Percentiles rank a stretch among this genome's conserved stretches.
These are phyloP conservation scores for Ophiodon elongatus DNA, from an alignment of 2,113 vertebrate species.

Conservation along the genomic window DNA sequence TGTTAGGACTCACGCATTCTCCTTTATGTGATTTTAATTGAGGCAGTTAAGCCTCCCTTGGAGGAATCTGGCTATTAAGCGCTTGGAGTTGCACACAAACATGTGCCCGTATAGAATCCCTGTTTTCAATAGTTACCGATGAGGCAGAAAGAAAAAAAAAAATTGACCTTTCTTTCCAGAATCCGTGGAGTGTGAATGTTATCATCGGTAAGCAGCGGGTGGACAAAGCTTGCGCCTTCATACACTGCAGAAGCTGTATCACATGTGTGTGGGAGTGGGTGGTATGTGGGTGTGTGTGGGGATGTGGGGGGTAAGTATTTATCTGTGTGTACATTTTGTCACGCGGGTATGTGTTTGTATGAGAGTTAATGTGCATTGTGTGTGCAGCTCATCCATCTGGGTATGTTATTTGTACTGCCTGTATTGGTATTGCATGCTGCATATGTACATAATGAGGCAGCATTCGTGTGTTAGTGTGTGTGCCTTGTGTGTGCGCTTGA, in stretches of 20 bases:
- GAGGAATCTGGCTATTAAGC: conserved; percentile 64
- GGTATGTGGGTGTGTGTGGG: neutral
- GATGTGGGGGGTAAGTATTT: neutral
- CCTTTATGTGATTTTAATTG: conserved; percentile 79
- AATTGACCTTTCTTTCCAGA: conserved; percentile 58
- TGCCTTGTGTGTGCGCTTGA: neutral
- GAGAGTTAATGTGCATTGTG: conserved; percentile 2
- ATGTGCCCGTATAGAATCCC: conserved; percentile 44
- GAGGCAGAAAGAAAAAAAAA: conserved; percentile 12
- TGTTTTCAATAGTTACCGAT: conserved; percentile 48
- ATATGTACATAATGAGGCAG: conserved; percentile 1
- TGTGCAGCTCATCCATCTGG: conserved; percentile 21
- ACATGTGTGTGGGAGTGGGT: neutral
- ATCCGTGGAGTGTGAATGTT: conserved; percentile 70
- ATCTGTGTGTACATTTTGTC: conserved; percentile 23
- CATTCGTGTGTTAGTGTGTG: neutral
- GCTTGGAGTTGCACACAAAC: conserved; percentile 57
- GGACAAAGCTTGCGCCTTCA: conserved; percentile 44
- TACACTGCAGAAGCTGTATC: conserved; percentile 34
- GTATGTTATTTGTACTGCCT: conserved; percentile 15
- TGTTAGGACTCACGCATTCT: conserved; percentile 51
- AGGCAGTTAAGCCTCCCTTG: conserved; percentile 72
- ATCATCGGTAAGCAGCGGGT: conserved; percentile 58
- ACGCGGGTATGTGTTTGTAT: neutral
- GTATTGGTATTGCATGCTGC: conserved; percentile 6